Evolutionary conservation across 2,113 vertebrate genomes (phyloP).

Genomic region (Syrmaticus mikado): DNA sequence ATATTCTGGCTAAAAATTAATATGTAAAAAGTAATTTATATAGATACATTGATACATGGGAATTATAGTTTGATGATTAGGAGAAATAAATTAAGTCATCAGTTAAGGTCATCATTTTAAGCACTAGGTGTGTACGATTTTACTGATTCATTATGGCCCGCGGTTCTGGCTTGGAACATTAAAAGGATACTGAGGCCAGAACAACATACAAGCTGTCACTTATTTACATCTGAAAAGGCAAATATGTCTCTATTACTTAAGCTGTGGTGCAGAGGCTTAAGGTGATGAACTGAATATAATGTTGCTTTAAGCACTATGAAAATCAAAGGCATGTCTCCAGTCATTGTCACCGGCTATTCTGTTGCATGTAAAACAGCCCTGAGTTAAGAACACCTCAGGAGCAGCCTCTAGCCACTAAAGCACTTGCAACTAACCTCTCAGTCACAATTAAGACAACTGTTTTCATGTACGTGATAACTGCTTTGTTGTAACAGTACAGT

Average conservation of each 20-base stretch:
- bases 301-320: slow-evolving; percentile 68
- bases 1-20: slow-evolving; percentile 36
- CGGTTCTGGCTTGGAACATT: slow-evolving; percentile 11
- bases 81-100: not conserved
- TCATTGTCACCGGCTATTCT: slow-evolving; percentile 60
- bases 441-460: not conserved
- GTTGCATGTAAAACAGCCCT: slow-evolving; percentile 62
- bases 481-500: slow-evolving; percentile 71
- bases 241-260: slow-evolving; percentile 9
- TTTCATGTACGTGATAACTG: slow-evolving; percentile 33
- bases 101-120: not conserved
- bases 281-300: slow-evolving; percentile 30
- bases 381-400: slow-evolving; percentile 56
- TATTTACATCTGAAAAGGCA: slow-evolving; percentile 12
- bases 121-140: slow-evolving; percentile 4
- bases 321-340: slow-evolving; percentile 53
- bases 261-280: slow-evolving; percentile 65
- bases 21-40: slow-evolving; percentile 6
- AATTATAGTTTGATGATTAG: slow-evolving; percentile 18
- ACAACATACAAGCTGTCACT: not conserved
- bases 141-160: not conserved
- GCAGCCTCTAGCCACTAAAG: slow-evolving; percentile 71
- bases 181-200: slow-evolving; percentile 46
- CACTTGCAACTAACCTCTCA: slow-evolving; percentile 76
- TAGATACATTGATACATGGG: not conserved